Evolutionary conservation across 2,888 invertebrate species (phyloP).

Genomic region (Incurvaria masculella): DNA sequence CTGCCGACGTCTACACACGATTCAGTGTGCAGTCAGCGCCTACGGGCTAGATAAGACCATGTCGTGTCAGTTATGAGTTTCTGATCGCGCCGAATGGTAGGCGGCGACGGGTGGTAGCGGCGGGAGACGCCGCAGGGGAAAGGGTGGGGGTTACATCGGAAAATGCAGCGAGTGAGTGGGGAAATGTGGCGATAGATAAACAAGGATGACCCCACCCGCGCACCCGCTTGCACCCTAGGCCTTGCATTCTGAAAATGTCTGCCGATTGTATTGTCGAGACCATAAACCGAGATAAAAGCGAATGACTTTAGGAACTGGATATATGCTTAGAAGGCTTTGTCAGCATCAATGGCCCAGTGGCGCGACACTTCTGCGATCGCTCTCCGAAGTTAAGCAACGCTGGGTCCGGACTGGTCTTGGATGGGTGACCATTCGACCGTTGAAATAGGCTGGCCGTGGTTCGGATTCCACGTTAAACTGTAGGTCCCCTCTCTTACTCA

Average conservation of each 20-base stretch:
- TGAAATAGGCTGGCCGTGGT: too few relatives aligned
- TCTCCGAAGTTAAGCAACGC: too few relatives aligned
- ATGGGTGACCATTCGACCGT: too few relatives aligned
- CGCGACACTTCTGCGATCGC: too few relatives aligned
- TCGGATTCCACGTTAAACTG: too few relatives aligned
- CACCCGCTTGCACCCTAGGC: slow-evolving; percentile 27
- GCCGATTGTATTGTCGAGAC: too few relatives aligned
- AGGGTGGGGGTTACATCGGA: slow-evolving; percentile 47
- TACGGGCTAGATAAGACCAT: slow-evolving; percentile 35
- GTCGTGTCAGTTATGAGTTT: slow-evolving; percentile 45
- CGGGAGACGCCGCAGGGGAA: slow-evolving; percentile 31
- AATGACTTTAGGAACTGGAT: too few relatives aligned
- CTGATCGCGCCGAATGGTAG: slow-evolving; percentile 26
- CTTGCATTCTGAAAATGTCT: slow-evolving; percentile 51
- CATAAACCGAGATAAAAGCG: too few relatives aligned
- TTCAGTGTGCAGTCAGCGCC: not conserved
- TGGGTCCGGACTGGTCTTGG: too few relatives aligned
- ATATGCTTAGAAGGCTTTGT: too few relatives aligned
- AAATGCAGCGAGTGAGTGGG: slow-evolving; percentile 54
- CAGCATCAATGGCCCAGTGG: too few relatives aligned
- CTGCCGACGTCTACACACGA: not conserved
- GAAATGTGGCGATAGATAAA: slow-evolving; percentile 55
- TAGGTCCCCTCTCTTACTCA: too few relatives aligned
- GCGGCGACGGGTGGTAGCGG: not conserved
- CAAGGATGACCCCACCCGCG: slow-evolving; percentile 37